Evolutionary conservation across 1,140 invertebrate species (phyloP).

Genomic region (Hyposmocoma kahamanoa): DNA sequence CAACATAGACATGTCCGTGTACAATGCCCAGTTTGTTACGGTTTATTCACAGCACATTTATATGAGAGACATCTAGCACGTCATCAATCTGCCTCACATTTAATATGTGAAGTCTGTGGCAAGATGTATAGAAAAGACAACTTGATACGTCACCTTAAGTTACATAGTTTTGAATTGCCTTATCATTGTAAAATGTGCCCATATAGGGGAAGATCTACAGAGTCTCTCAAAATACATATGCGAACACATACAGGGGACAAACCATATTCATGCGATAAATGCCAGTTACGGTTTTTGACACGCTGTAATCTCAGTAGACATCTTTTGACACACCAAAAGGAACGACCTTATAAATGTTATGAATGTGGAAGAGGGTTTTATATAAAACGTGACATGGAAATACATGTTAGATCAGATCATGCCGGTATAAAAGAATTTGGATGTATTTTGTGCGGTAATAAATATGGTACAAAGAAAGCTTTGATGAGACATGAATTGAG

Average conservation of each 20-base stretch:
- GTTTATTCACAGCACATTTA: not conserved
- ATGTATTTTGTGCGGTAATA: conserved; percentile 58
- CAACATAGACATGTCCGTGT: not conserved
- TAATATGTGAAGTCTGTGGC: conserved; percentile 38
- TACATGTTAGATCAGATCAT: conserved; percentile 52
- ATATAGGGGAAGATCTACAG: conserved; percentile 33
- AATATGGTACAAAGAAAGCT: conserved; percentile 52
- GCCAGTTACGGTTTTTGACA: conserved; percentile 54
- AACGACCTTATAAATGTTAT: conserved; percentile 28
- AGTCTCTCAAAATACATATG: conserved; percentile 56
- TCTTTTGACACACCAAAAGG: conserved; percentile 34
- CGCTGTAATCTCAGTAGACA: conserved; percentile 64
- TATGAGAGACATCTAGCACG: not conserved
- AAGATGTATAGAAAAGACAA: conserved; percentile 32
- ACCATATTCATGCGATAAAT: conserved; percentile 61
- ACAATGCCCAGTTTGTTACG: not conserved
- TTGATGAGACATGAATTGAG: conserved; percentile 57
- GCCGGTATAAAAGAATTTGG: conserved; percentile 50
- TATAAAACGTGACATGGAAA: conserved; percentile 27
- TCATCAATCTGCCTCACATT: conserved; percentile 8
- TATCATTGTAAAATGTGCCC: conserved; percentile 34
- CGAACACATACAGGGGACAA: conserved; percentile 59
- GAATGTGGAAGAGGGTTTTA: conserved; percentile 35
- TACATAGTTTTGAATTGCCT: conserved; percentile 31
- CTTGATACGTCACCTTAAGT: no score